Base-by-base conservation (phyloP, 2,113 vertebrate species). In the Microcebus griseorufus region DNA sequence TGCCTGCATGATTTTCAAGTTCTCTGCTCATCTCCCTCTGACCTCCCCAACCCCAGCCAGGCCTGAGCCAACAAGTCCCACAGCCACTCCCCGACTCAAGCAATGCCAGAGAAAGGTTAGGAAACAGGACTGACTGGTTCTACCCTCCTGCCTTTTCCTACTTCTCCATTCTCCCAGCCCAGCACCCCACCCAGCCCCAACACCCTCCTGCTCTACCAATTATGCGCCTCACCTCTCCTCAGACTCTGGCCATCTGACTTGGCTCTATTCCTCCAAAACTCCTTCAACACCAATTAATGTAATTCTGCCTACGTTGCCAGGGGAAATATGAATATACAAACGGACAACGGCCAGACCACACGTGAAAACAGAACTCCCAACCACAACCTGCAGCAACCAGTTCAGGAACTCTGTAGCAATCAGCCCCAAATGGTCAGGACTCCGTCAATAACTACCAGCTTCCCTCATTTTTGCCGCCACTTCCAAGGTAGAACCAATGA, bases 111-210 rank as follows among this genome's bases (percentile, higher is more conserved):
- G 39, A 84, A 87, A 97, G 86, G 75, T 29, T 58, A 92, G 79
- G 91, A 90, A 98, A 97, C 97, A 73, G 70, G 97, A 98, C 45
- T 2, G 84, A 96, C 96, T 55, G 79, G 97, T 95, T 97, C 88
- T 5, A 58, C 69, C 67, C 42, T 88, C 88, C 89, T 83, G 3
- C 42, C 65, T 85, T 51, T 81, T 87, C 75, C 73, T 78, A 64
- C 80, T 85, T 94, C 93, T 92, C 42, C n/a, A 20, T 42, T 60
- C 65, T 96, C 72, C 37, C 34, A 3, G 86, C 86, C 25, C 39
- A 58, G 39, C 48, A 72, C 93, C 88, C 72, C 87, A 93, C 96
- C 64, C 94, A 75, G 23, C 91, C 9, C 67, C 85, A n/a, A 60
- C 87, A 76, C 73, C 72, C 67, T 90, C 42, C 45, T 37, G 53